These are phyloP conservation scores for Peromyscus leucopus DNA, from an alignment of 2,113 vertebrate species.

Conservation along the genomic window DNA sequence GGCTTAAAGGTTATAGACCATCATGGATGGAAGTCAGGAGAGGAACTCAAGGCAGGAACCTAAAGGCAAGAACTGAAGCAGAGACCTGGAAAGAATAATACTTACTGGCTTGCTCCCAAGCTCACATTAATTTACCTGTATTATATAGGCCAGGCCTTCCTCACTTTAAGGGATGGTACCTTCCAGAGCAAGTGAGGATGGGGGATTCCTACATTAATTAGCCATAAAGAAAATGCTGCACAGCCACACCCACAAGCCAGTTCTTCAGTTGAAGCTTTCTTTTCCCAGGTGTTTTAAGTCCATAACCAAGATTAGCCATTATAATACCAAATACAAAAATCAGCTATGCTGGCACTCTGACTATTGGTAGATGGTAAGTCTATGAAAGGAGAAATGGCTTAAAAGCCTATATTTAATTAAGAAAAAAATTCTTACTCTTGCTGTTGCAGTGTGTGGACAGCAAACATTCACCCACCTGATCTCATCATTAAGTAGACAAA, in stretches of 20 bases:
- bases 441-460: slow-evolving; percentile 23
- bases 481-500: slow-evolving; percentile 36
- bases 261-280: background rate
- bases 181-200: background rate
- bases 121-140: background rate
- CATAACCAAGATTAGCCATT: background rate
- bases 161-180: background rate
- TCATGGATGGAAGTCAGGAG: background rate
- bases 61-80: background rate
- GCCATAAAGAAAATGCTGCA: background rate
- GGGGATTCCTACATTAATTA: background rate
- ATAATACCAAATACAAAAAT: slow-evolving; percentile 15
- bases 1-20: background rate
- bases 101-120: background rate
- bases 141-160: background rate
- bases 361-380: background rate
- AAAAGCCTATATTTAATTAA: slow-evolving; percentile 57
- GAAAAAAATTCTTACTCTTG: slow-evolving; percentile 20
- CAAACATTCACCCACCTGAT: background rate
- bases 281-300: background rate
- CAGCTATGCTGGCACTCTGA: background rate
- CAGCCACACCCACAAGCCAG: background rate
- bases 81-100: background rate
- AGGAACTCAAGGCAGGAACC: background rate
- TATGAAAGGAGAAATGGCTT: background rate